These are phyloP conservation scores for Drosophila neutralis DNA, from an alignment of 2,888 invertebrate genomes.

Conservation along the genomic window DNA sequence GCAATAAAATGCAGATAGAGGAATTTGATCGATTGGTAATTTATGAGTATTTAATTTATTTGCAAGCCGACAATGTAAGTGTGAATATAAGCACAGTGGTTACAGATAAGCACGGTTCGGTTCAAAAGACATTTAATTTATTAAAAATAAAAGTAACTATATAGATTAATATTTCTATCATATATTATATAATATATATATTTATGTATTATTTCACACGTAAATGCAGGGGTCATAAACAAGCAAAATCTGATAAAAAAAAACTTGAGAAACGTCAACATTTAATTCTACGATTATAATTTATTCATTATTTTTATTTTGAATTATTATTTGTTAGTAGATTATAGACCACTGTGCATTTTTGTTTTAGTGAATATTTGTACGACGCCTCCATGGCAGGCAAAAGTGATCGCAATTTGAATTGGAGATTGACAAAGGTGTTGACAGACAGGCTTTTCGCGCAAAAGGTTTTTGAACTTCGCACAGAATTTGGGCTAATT, in stretches of 20 bases:
- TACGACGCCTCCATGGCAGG: slow-evolving; percentile 25
- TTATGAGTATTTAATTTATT: slow-evolving; percentile 49
- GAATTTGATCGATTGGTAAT: slow-evolving; percentile 53
- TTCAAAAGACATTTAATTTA: neutral
- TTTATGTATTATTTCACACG: no score
- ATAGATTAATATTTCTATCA: neutral
- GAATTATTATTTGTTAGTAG: neutral
- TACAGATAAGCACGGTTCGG: neutral
- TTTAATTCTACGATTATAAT: neutral
- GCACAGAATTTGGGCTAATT: slow-evolving; percentile 36
- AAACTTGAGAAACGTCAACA: neutral
- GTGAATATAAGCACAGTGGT: slow-evolving; percentile 1
- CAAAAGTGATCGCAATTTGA: slow-evolving; percentile 35
- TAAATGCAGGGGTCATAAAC: neutral
- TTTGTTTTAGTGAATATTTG: neutral
- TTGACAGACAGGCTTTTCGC: slow-evolving; percentile 50
- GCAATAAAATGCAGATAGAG: slow-evolving; percentile 45
- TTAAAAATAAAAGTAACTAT: neutral
- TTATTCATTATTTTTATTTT: neutral
- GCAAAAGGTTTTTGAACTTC: slow-evolving; percentile 59
- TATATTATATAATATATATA: neutral
- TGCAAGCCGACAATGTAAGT: slow-evolving; percentile 34
- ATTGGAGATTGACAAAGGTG: slow-evolving; percentile 57
- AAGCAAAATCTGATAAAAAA: neutral
- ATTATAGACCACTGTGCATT: neutral